Percentiles rank a stretch among this genome's conserved stretches.
Evolutionary conservation across 2,888 invertebrate genomes (phyloP).

Genomic region (Nephrotoma flavescens): DNA sequence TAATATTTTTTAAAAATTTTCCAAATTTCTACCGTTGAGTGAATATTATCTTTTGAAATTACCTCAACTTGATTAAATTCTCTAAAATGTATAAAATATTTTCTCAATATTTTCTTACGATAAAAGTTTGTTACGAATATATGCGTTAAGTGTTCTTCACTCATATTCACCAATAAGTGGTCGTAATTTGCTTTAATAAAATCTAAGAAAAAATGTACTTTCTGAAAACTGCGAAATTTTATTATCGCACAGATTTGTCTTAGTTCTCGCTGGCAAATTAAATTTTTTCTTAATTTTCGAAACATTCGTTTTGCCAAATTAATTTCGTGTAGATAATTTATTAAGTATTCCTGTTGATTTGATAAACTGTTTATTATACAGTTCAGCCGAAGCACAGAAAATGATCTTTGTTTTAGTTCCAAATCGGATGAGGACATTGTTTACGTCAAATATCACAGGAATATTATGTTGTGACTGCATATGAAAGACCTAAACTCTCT

Average conservation of each 20-base stretch:
- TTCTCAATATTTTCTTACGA: background rate
- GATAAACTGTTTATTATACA: background rate
- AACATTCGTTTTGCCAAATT: background rate
- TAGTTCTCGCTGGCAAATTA: background rate
- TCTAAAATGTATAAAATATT: background rate
- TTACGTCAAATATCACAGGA: background rate
- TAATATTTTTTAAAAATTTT: background rate
- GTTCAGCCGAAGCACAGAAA: background rate
- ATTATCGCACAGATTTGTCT: background rate
- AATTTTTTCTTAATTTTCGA: background rate
- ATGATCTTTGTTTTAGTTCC: background rate
- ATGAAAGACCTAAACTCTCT: no score
- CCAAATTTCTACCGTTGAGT: background rate
- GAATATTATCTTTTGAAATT: background rate
- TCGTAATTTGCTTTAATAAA: background rate
- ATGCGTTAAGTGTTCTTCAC: background rate
- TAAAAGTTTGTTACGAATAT: background rate
- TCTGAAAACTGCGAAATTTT: background rate
- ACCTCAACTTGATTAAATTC: background rate
- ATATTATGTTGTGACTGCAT: background rate
- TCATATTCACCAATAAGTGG: background rate
- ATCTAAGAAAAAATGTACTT: background rate
- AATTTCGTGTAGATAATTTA: background rate
- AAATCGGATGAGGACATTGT: background rate
- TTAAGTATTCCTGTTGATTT: background rate